A percentile compares a stretch with the other conserved stretches of the same genome.
These are phyloP conservation scores for Pseudomyrmex concolor DNA, from an alignment of 1,140 invertebrate species.

Conservation along the genomic window DNA sequence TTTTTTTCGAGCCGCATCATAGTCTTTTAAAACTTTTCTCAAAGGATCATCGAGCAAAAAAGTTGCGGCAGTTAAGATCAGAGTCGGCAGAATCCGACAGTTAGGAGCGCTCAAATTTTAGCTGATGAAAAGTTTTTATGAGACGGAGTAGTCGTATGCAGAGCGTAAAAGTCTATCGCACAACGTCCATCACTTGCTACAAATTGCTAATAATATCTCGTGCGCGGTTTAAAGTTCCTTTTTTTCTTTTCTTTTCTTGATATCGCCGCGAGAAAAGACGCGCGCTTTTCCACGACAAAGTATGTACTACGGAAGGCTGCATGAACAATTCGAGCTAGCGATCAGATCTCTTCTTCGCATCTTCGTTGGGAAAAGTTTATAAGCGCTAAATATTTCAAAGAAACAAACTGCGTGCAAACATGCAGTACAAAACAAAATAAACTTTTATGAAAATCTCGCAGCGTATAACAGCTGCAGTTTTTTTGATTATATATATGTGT, in stretches of 20 bases:
- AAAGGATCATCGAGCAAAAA: constrained; percentile 25
- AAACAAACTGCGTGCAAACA: not conserved
- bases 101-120: constrained; percentile 41
- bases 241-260: not conserved
- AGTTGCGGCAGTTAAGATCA: not conserved
- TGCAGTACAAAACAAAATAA: not conserved
- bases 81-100: not conserved
- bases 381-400: not conserved
- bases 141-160: constrained; percentile 14
- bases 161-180: constrained; percentile 4
- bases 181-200: constrained; percentile 28
- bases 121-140: constrained; percentile 57
- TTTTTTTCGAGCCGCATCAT: not conserved
- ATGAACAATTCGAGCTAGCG: constrained; percentile 24
- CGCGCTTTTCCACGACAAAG: constrained; percentile 4
- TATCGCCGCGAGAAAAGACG: not conserved
- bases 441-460: not conserved
- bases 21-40: not conserved
- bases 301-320: constrained; percentile 15
- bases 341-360: constrained; percentile 35
- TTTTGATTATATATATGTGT: not conserved
- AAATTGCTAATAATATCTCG: constrained; percentile 42
- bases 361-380: not conserved
- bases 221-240: constrained; percentile 1
- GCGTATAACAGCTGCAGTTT: not conserved